Percentiles rank a stretch among this genome's conserved stretches.
Evolutionary conservation across 2,888 invertebrate species (phyloP).

Genomic region (Caradrina clavipalpis): DNA sequence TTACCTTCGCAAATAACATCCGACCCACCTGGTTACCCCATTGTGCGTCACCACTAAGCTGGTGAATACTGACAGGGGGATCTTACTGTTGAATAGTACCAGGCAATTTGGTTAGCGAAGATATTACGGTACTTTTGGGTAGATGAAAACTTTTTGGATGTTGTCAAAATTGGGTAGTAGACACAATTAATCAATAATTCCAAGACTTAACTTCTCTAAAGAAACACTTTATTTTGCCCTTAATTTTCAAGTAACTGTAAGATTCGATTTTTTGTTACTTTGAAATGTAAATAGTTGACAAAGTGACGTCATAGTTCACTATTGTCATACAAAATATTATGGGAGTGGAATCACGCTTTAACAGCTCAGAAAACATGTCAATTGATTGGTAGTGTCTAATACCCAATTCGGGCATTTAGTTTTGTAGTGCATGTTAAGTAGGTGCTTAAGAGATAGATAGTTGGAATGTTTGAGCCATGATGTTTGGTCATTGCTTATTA

Average conservation of each 20-base stretch:
- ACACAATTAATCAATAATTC: background rate
- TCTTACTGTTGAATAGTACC: conserved; percentile 78
- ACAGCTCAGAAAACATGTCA: too few species aligned
- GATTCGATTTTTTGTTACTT: too few species aligned
- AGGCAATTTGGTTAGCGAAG: conserved; percentile 75
- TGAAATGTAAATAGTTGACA: too few species aligned
- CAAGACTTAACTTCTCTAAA: too few species aligned
- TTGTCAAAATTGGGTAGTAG: background rate
- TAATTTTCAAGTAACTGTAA: too few species aligned
- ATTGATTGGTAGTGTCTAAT: too few species aligned
- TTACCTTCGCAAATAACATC: conserved; percentile 81
- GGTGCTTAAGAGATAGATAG: background rate
- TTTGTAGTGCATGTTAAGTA: background rate
- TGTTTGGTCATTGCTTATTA: background rate
- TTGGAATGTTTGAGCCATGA: background rate
- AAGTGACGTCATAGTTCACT: too few species aligned
- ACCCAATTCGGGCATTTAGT: background rate
- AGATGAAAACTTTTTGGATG: too few species aligned
- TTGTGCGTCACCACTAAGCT: conserved; percentile 77
- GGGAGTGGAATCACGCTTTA: too few species aligned
- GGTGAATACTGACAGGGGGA: conserved; percentile 75
- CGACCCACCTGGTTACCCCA: conserved; percentile 76
- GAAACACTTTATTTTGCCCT: too few species aligned
- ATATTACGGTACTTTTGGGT: conserved; percentile 4
- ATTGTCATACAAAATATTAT: too few species aligned